phyloP scores from a whole-genome alignment of 2,888 invertebrate genomes.

The Drosophila nigricruria region DNA sequence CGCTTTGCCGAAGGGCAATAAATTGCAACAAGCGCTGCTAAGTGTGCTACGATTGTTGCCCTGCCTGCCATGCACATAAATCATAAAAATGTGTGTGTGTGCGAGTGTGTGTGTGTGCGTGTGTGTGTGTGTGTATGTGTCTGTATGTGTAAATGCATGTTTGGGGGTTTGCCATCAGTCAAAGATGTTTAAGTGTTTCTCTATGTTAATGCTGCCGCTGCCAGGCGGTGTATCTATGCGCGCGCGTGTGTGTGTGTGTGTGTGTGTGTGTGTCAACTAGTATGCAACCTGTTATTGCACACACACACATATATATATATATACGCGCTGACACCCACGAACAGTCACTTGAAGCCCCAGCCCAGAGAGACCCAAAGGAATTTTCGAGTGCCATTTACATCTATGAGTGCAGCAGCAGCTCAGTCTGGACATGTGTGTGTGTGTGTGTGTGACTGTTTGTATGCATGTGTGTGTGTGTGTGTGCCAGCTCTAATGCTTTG shows the following conservation, averaged over 20 bases:
- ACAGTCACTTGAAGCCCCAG: constrained; percentile 53
- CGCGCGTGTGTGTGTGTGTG: not conserved
- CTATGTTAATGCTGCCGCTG: constrained; percentile 74
- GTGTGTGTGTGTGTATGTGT: not conserved
- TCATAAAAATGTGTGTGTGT: constrained; percentile 50
- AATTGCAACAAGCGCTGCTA: constrained; percentile 63
- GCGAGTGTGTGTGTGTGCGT: not conserved
- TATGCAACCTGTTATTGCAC: constrained; percentile 46
- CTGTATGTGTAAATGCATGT: constrained; percentile 57
- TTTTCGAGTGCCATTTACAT: constrained; percentile 77
- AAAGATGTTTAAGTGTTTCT: constrained; percentile 75
- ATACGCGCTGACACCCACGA: constrained; percentile 13
- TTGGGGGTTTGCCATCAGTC: constrained; percentile 69
- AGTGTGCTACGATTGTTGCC: constrained; percentile 61
- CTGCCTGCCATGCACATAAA: constrained; percentile 61
- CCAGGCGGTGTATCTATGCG: constrained; percentile 26
- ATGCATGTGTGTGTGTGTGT: constrained; percentile 16
- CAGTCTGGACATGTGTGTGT: not conserved
- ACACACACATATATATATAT: not conserved
- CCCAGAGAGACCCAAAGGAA: constrained; percentile 68
- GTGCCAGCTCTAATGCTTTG: constrained; percentile 48
- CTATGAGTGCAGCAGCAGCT: constrained; percentile 54
- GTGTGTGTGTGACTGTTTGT: constrained; percentile 13
- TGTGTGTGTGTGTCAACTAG: constrained; percentile 13
- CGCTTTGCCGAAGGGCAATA: constrained; percentile 39